Conservation (phyloP, 2,797 vertebrate genomes). For the Rhabdophis nuchalis region DNA sequence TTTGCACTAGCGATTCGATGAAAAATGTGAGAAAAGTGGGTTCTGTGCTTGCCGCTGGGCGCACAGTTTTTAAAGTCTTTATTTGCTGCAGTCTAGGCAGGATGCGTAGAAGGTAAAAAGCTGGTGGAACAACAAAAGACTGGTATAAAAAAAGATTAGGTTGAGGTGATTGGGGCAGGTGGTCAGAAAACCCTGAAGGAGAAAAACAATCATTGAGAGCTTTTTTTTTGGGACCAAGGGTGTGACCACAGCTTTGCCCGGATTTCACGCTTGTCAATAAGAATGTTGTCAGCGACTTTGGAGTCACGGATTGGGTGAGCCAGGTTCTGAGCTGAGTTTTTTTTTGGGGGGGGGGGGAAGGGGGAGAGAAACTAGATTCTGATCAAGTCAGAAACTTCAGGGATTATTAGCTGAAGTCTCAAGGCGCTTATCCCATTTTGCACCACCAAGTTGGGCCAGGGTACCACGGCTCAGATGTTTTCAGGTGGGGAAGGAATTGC, state of each 20-base stretch:
- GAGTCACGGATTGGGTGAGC: neutral
- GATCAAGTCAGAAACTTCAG: neutral
- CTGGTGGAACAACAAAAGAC: neutral
- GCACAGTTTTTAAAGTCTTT: neutral
- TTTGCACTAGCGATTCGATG: slow-evolving; percentile 81
- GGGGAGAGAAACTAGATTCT: neutral
- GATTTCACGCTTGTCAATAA: neutral
- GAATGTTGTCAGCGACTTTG: neutral
- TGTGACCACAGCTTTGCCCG: neutral
- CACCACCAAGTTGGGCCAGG: neutral
- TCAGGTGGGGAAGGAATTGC: neutral
- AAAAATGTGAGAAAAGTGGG: slow-evolving; percentile 26
- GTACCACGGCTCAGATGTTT: too few relatives aligned
- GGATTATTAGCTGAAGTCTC: neutral
- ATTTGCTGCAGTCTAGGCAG: neutral
- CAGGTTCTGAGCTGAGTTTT: neutral
- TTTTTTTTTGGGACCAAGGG: neutral
- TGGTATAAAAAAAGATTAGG: neutral
- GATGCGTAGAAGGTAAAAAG: neutral
- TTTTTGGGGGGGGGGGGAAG: fast-evolving
- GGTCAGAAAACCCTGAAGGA: neutral
- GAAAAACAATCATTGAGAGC: neutral
- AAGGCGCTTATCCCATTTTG: neutral
- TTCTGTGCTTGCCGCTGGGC: neutral
- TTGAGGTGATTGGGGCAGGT: neutral